phyloP scores from a whole-genome alignment of 2,888 invertebrate species.

The Drosophila nigricruria region DNA sequence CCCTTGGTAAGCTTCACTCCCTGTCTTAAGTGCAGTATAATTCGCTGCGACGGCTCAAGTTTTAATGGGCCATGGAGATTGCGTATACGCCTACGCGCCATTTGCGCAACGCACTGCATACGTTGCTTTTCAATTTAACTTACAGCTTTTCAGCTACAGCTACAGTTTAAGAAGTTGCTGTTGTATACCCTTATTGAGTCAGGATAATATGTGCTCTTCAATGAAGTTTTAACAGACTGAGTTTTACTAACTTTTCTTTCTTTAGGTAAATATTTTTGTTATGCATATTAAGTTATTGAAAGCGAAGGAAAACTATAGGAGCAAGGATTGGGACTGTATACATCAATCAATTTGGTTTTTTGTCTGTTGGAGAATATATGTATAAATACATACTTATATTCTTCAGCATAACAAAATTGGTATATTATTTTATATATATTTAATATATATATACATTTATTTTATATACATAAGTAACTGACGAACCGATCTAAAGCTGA shows the following conservation, averaged over 20 bases:
- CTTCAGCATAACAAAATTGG: no score
- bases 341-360: neutral
- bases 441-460: no score
- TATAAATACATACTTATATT: no score
- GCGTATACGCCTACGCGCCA: constrained; percentile 64
- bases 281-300: constrained; percentile 4
- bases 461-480: no score
- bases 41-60: constrained; percentile 8
- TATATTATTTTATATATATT: no score
- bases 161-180: constrained; percentile 11
- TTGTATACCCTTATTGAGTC: neutral
- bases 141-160: constrained; percentile 14
- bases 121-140: constrained; percentile 25
- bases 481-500: no score
- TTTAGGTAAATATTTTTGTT: constrained; percentile 6
- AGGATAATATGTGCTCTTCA: neutral
- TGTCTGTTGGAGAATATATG: neutral
- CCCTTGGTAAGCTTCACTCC: constrained; percentile 15
- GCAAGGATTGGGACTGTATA: no score
- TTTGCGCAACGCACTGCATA: constrained; percentile 38
- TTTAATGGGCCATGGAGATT: constrained; percentile 52
- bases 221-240: neutral
- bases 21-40: neutral
- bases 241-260: neutral
- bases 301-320: neutral